Base-by-base conservation (phyloP, 2,113 vertebrate species). In the Vimba vimba region DNA sequence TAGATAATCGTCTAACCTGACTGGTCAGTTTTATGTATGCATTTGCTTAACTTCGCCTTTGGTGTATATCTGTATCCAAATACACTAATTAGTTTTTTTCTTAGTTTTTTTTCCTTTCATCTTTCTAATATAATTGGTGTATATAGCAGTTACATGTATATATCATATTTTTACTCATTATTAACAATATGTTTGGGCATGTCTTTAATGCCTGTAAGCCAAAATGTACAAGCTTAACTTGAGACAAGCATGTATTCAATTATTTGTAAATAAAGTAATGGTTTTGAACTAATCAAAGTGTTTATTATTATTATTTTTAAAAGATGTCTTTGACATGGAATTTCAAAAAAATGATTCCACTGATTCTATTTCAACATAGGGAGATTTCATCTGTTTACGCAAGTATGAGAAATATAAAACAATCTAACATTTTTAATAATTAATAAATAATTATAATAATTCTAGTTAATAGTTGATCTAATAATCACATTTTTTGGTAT, bases 151-250 rank as follows among this genome's bases (percentile, higher is more conserved):
- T 52, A 33, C 33, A 25, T 83, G 81, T 83, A 43, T 83, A 83
- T 57, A 83, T 39, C 6, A 89, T 91, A 83, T 78, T 80, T 83
- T 50, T 84, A 76, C 52, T 75, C 11, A 73, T 82, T 45, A 57
- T 88, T 30, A 52, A 47, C 33, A 82, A 64, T 83, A 83, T 88
- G 79, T 91, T 86, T 59, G 84, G 80, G 39, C 79, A 84, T 76
- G 76, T 90, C 17, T 76, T 4, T 78, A 82, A 83, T 47, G 64
- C 87, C 88, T 91, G 71, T 90, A 90, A 93, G 94, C 93, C 93
- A 95, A 95, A 88, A 90, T 89, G 23, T 87, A 86, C 85, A 79
- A 81, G 86, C 83, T 87, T 23, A 87, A 93, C 92, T 91, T 91
- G 88, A 93, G 91, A 85, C 83, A 89, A 60, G 59, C 43, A 77